Evolutionary conservation across 64 coral and sea anemone genomes (phyloP).

Genomic region (Acropora yongei): DNA sequence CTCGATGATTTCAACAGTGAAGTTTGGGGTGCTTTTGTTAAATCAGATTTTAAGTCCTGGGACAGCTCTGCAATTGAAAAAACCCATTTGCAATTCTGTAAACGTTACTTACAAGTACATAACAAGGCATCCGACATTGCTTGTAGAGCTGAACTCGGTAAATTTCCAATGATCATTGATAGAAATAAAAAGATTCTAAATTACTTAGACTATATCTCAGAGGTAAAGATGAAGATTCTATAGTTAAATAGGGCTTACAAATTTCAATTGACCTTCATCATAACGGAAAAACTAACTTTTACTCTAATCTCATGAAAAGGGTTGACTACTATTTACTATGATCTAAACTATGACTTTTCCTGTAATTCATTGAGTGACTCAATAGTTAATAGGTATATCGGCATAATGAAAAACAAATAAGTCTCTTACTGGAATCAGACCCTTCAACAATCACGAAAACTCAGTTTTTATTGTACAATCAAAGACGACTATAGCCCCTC

Average conservation of each 20-base stretch:
- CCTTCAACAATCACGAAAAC: too few species aligned
- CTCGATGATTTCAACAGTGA: conserved; percentile 5
- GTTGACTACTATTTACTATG: too few species aligned
- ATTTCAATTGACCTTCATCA: not conserved
- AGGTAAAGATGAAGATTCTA: not conserved
- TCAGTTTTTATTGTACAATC: too few species aligned
- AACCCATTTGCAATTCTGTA: not conserved
- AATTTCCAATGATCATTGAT: not conserved
- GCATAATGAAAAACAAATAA: too few species aligned
- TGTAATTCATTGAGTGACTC: too few species aligned
- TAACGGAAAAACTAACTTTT: not conserved
- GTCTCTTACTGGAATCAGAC: too few species aligned
- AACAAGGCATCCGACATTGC: conserved; percentile 29
- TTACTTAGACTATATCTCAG: not conserved
- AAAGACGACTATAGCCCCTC: too few species aligned
- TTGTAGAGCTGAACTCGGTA: conserved; percentile 29
- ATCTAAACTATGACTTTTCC: too few species aligned
- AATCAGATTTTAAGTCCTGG: not conserved
- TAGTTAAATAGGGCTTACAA: not conserved
- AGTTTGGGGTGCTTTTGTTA: not conserved
- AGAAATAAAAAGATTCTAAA: conserved; percentile 10
- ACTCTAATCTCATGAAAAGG: not conserved
- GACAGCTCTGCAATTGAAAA: not conserved
- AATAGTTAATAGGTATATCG: too few species aligned
- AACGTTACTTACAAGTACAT: not conserved